Conservation (phyloP, 2,797 vertebrate genomes). For the Spea hammondii region DNA sequence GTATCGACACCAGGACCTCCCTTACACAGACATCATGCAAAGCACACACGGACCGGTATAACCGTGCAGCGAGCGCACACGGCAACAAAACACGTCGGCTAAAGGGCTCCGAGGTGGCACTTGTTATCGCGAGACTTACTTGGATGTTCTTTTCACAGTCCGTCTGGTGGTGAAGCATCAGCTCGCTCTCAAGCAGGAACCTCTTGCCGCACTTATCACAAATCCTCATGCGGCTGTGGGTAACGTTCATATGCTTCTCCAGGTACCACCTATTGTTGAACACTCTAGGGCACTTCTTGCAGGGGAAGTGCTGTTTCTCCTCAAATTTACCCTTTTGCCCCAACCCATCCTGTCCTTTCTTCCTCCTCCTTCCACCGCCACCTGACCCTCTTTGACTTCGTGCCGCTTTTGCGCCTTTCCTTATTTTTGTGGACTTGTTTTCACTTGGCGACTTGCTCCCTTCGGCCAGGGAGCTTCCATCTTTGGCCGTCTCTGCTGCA, state of each 20-base stretch:
- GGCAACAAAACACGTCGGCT: too few relatives aligned
- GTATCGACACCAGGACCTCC: too few relatives aligned
- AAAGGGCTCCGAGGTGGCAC: too few relatives aligned
- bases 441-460: slow-evolving; percentile 58
- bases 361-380: slow-evolving; percentile 73
- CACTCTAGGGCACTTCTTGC: slow-evolving; percentile 91
- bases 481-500: slow-evolving; percentile 60
- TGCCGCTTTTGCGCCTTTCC: slow-evolving; percentile 66
- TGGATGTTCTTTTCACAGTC: slow-evolving; percentile 98
- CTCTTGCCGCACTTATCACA: slow-evolving; percentile 93
- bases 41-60: too few relatives aligned
- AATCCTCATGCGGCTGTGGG: slow-evolving; percentile 97
- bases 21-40: too few relatives aligned
- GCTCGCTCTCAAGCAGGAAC: slow-evolving; percentile 92
- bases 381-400: slow-evolving; percentile 64
- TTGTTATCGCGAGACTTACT: slow-evolving; percentile 67
- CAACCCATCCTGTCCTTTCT: slow-evolving; percentile 62
- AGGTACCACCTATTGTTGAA: slow-evolving; percentile 99
- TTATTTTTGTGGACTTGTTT: slow-evolving; percentile 58
- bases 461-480: slow-evolving; percentile 60
- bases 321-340: slow-evolving; percentile 92
- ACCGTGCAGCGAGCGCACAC: too few relatives aligned
- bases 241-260: slow-evolving; percentile 98
- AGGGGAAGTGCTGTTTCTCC: slow-evolving; percentile 91
- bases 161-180: slow-evolving; percentile 93